Conservation (phyloP, 2,113 vertebrate genomes). For the Dasyprocta punctata region DNA sequence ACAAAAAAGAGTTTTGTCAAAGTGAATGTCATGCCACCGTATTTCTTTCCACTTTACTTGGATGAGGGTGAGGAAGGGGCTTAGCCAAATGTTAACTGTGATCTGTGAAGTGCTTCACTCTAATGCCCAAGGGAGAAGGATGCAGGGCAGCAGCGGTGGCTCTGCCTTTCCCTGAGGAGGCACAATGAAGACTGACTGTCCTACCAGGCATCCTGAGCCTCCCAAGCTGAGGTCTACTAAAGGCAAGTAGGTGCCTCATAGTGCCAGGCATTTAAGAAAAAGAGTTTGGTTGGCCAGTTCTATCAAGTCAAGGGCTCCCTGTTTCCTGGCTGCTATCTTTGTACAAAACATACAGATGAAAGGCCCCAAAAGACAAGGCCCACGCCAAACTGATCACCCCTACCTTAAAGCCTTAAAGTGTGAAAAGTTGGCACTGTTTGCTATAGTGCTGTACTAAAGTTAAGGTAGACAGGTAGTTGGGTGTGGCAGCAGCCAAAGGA, state of each 20-base stretch:
- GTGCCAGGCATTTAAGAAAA: constrained; percentile 62
- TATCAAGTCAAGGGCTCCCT: neutral
- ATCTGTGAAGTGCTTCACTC: neutral
- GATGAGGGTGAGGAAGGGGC: constrained; percentile 3
- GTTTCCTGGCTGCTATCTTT: constrained; percentile 45
- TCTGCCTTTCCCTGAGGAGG: constrained; percentile 24
- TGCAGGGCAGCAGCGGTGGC: neutral
- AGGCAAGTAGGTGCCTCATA: constrained; percentile 79
- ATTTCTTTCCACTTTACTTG: constrained; percentile 22
- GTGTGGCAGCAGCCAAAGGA: neutral
- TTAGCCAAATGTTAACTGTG: neutral
- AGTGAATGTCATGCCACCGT: constrained; percentile 56
- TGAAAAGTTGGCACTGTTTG: neutral
- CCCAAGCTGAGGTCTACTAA: constrained; percentile 4
- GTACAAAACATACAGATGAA: neutral
- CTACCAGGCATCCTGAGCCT: constrained; percentile 43
- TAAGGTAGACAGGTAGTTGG: neutral
- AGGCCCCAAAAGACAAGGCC: neutral
- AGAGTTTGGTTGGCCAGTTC: constrained; percentile 31
- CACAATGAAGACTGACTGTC: neutral
- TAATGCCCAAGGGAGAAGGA: neutral
- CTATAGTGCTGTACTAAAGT: neutral
- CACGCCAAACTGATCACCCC: neutral
- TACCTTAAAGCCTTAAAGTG: neutral
- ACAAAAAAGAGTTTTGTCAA: constrained; percentile 75